Conservation (phyloP, 2,888 invertebrate genomes). For the Lithosia quadra region DNA sequence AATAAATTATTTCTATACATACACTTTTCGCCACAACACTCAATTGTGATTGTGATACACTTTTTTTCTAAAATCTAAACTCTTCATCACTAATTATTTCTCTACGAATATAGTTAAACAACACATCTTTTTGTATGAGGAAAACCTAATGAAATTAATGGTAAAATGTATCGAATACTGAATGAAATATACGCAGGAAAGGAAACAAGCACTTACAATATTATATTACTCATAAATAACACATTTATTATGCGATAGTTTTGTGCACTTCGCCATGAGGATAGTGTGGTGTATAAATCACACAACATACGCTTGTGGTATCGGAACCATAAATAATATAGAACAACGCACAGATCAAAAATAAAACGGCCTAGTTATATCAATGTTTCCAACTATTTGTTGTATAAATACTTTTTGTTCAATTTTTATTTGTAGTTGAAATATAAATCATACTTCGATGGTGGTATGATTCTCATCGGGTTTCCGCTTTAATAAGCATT, state of each 20-base stretch:
- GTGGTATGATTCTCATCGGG: background rate
- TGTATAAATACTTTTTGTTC: background rate
- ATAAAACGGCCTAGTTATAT: slow-evolving; percentile 35
- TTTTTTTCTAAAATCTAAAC: too few species aligned
- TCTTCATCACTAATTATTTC: too few species aligned
- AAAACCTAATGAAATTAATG: too few species aligned
- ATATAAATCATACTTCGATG: background rate
- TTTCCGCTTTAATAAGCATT: background rate
- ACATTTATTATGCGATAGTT: slow-evolving; percentile 13
- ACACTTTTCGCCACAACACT: too few species aligned
- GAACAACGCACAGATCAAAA: slow-evolving; percentile 50
- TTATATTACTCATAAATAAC: too few species aligned
- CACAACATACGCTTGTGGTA: slow-evolving; percentile 21
- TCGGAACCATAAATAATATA: slow-evolving; percentile 45
- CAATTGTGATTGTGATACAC: too few species aligned
- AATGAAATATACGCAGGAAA: background rate
- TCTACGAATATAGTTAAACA: too few species aligned
- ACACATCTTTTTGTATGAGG: too few species aligned
- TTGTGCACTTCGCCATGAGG: slow-evolving; percentile 24
- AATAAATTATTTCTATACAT: too few species aligned
- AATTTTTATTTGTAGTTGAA: background rate
- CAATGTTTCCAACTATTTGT: background rate
- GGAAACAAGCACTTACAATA: background rate
- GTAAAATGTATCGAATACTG: background rate
- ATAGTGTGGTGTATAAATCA: slow-evolving; percentile 36